Percentiles rank a stretch among this genome's conserved stretches.
Evolutionary conservation across 1,140 invertebrate genomes (phyloP).

Genomic region (Anagrus nilaparvatae): DNA sequence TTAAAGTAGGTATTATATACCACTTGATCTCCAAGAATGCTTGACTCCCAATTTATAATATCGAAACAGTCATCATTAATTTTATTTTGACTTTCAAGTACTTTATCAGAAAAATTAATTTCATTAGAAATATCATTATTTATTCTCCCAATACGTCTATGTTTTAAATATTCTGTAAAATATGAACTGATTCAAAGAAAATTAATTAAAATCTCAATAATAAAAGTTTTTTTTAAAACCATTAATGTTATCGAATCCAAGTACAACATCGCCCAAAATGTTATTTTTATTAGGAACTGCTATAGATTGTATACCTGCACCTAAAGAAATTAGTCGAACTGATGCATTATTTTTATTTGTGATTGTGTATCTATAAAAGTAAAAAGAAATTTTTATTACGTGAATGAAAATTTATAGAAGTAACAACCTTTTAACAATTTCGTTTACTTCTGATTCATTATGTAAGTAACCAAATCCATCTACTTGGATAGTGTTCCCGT

Average conservation of each 20-base stretch:
- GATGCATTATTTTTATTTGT: conserved; percentile 37
- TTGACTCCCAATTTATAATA: conserved; percentile 46
- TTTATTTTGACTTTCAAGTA: conserved; percentile 7
- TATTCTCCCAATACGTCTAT: conserved; percentile 54
- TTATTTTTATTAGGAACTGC: conserved; percentile 48
- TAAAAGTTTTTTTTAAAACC: conserved; percentile 27
- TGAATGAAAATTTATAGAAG: too few relatives aligned
- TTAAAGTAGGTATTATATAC: conserved; percentile 17
- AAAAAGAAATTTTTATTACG: too few relatives aligned
- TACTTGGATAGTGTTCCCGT: too few relatives aligned
- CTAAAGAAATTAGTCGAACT: conserved; percentile 49
- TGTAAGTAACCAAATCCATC: conserved; percentile 25
- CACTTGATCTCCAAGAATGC: conserved; percentile 26
- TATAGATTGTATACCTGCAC: conserved; percentile 51
- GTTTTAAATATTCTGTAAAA: conserved; percentile 41
- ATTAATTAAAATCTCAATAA: background rate
- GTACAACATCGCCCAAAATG: conserved; percentile 46
- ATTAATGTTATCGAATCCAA: conserved; percentile 52
- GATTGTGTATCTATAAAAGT: conserved; percentile 38
- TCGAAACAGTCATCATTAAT: conserved; percentile 64
- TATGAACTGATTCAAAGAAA: too few relatives aligned
- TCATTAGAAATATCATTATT: conserved; percentile 49
- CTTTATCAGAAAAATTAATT: conserved; percentile 13
- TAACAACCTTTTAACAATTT: conserved; percentile 28
- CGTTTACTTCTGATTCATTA: conserved; percentile 1